Conservation (phyloP, 2,888 invertebrate species). For the Tetragonula carbonaria region DNA sequence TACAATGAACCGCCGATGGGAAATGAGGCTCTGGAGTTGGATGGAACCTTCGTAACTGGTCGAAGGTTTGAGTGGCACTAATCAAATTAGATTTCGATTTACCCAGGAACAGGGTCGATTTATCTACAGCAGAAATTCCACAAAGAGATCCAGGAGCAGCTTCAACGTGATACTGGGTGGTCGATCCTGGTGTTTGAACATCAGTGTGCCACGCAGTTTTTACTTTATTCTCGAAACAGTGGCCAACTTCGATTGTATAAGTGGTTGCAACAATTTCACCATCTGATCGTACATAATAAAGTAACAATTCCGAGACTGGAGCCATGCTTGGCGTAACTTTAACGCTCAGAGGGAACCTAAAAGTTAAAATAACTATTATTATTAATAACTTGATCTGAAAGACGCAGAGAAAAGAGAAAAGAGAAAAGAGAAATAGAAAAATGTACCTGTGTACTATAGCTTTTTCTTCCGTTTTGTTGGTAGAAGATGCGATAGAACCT, state of each 20-base stretch:
- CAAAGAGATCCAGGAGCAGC: constrained; percentile 86
- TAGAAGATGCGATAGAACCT: constrained; percentile 73
- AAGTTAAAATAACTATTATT: not conserved
- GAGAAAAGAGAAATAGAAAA: not conserved
- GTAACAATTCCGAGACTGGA: constrained; percentile 84
- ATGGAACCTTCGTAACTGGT: constrained; percentile 78
- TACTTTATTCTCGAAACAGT: constrained; percentile 86
- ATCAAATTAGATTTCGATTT: constrained; percentile 73
- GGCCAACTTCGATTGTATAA: constrained; percentile 85
- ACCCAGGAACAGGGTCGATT: constrained; percentile 85
- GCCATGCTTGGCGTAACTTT: constrained; percentile 84
- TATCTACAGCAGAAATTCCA: constrained; percentile 86
- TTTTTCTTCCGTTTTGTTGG: constrained; percentile 73
- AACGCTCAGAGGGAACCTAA: constrained; percentile 84
- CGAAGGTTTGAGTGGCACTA: constrained; percentile 77
- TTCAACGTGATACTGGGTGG: constrained; percentile 84
- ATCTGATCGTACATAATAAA: constrained; percentile 86
- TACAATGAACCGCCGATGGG: constrained; percentile 78
- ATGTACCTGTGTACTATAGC: constrained; percentile 77
- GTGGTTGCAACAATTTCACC: constrained; percentile 86
- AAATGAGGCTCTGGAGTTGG: constrained; percentile 75
- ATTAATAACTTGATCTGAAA: not conserved
- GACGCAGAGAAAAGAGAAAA: too few species aligned
- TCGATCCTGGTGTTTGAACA: constrained; percentile 85
- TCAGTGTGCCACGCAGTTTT: constrained; percentile 84